Base-by-base conservation (phyloP, 2,888 invertebrate species). In the Lysandra coridon region DNA sequence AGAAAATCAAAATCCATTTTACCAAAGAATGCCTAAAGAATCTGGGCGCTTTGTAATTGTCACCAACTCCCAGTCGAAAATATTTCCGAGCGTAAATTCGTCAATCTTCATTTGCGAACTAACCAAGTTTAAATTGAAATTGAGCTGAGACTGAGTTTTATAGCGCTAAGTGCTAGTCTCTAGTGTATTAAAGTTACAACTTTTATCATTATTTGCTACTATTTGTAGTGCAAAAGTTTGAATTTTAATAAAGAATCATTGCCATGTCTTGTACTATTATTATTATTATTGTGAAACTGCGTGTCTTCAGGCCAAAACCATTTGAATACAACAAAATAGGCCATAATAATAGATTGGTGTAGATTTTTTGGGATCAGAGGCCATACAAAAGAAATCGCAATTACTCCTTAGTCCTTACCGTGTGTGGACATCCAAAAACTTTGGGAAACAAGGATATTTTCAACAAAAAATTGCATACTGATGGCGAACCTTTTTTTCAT, bases 81-180 rank as follows among this genome's bases (percentile, higher is more conserved):
- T 17, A 69, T 37, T 14, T 33, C 69, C 14, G 33, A 4, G 69
- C 17, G 1, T 4, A 17, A 69, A 69, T 69, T 69, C 69, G 69
- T 69, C 33, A 69, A 69, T 69, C 69, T 37, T 69, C 6, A 69
- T 69, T 69, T 69, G 37, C 69, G 37, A 69, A 69, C 69, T 69
- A 69, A 37, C 33, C 69, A 69, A 69, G 14, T 69, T 69, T 69
- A 69, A 69, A 69, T 69, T 69, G 33, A 69, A 69, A 69, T 69
- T 33, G 69, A 69, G 69, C 69, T 33, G 69, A 37, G 69, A 30
- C 69, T 17, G 14, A 69, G 69, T 69, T 69, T 69, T 69, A 69
- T 69, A 69, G 33, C 33, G 69, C 23, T 64, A 64, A 69, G 33
- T 69, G 69, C 33, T 69, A 7, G 30, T 30, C 64, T 62, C 40